Evolutionary conservation across 2,113 vertebrate genomes (phyloP).

Genomic region (Passer montanus): DNA sequence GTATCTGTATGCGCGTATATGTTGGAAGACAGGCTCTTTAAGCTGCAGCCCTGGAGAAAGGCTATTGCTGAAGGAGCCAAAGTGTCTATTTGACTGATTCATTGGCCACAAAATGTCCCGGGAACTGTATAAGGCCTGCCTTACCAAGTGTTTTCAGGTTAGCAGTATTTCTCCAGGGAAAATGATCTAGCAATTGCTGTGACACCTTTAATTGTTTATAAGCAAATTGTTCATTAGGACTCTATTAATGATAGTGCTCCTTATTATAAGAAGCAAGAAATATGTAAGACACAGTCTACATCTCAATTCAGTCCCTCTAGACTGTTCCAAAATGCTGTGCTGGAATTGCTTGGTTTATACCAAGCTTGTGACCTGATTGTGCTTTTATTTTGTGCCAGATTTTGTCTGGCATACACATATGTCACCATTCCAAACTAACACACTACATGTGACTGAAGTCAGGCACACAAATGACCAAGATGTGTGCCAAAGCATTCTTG

Average conservation of each 20-base stretch:
- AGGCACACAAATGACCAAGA: background rate
- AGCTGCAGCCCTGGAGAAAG: background rate
- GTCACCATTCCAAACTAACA: background rate
- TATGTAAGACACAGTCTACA: background rate
- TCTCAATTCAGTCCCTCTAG: background rate
- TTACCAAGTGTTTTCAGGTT: background rate
- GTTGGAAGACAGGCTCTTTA: background rate
- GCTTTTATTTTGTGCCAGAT: background rate
- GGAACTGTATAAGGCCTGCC: background rate
- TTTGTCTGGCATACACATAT: background rate
- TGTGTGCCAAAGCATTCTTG: background rate
- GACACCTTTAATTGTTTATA: background rate
- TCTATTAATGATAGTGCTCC: background rate
- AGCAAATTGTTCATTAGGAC: background rate
- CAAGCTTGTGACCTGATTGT: background rate
- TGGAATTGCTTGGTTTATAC: background rate
- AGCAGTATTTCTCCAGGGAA: background rate
- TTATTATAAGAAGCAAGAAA: background rate
- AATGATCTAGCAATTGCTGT: background rate
- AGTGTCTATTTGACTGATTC: background rate
- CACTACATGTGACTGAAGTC: background rate
- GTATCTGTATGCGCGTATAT: rapidly evolving
- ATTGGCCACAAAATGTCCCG: background rate
- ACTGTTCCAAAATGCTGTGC: background rate
- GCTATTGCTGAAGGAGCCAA: background rate